These are phyloP conservation scores for Sphinx pinastri DNA, from an alignment of 2,888 invertebrate species.

Conservation along the genomic window DNA sequence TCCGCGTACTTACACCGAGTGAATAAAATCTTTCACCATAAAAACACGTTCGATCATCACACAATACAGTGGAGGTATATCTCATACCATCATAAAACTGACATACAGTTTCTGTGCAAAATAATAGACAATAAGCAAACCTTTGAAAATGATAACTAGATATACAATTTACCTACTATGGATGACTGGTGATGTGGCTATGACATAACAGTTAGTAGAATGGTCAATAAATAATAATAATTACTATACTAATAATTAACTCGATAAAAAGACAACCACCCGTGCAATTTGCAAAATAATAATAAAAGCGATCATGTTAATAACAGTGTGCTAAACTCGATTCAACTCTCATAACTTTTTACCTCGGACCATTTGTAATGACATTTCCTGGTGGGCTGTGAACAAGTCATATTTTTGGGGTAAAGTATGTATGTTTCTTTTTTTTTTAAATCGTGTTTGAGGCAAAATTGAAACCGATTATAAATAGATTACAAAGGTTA, in stretches of 20 bases:
- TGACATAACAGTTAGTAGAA: slow-evolving; percentile 5
- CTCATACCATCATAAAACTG: no score
- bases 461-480: no score
- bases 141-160: neutral
- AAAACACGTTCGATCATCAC: neutral
- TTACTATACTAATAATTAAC: slow-evolving; percentile 28
- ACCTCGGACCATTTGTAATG: slow-evolving; percentile 70
- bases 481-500: no score
- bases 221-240: slow-evolving; percentile 3
- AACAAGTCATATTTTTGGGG: slow-evolving; percentile 25
- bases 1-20: neutral
- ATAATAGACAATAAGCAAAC: neutral
- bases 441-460: no score
- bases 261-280: slow-evolving; percentile 20
- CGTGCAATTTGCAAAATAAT: slow-evolving; percentile 36
- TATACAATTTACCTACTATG: neutral
- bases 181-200: neutral
- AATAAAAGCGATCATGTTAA: slow-evolving; percentile 20
- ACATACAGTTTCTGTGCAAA: no score
- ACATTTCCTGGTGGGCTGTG: slow-evolving; percentile 74
- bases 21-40: neutral
- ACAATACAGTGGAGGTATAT: neutral
- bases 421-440: neutral
- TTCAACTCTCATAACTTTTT: slow-evolving; percentile 41
- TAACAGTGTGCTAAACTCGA: neutral